Base-by-base conservation (phyloP, 2,797 vertebrate species). In the Okamejei kenojei region DNA sequence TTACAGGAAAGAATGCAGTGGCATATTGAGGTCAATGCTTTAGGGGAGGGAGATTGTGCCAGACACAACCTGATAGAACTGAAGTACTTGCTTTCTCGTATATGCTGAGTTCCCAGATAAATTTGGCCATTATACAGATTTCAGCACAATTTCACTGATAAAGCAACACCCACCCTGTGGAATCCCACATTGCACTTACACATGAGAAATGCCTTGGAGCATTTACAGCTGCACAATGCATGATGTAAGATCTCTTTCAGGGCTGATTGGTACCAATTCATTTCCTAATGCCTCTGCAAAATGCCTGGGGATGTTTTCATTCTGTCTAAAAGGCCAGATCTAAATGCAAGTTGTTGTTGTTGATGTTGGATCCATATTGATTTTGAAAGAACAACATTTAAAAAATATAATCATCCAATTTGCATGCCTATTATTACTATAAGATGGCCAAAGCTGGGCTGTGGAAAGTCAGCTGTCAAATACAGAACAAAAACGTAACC, bases 21-120 rank as follows among this genome's bases (percentile, higher is more conserved):
- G 68, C 90, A 76, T 58, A 76, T 92, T 76, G 90, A 92, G 90
- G 71, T 92, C 90, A 92, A 19, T 76, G 71, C 71, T 76, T 90
- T 54, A 45, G 71, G 71, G 90, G 90, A 92, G 90, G 38, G 90
- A 76, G 35, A 76, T 29, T 26, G 71, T 76, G 76, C 38, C 90
- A 92, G 35, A 76, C 71, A 76, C 71, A 26, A 92, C 90, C 90
- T 76, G 71, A 92, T 45, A 76, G 13, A 92, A 92, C 11, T 92
- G 90, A 92, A 76, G 73, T 45, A 54, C 90, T 45, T 15, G 11
- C 71, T 92, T 58, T 26, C 38, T 92, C 10, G 7, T 54, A 58
- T 26, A 76, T 54, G 38, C 73, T 92, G 13, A 0, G 7, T 92
- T 92, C n/a, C 71, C 45, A 92, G 38, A 26, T 92, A 74, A 38